Conservation (phyloP, 2,113 vertebrate genomes). For the Pangasianodon gigas region DNA sequence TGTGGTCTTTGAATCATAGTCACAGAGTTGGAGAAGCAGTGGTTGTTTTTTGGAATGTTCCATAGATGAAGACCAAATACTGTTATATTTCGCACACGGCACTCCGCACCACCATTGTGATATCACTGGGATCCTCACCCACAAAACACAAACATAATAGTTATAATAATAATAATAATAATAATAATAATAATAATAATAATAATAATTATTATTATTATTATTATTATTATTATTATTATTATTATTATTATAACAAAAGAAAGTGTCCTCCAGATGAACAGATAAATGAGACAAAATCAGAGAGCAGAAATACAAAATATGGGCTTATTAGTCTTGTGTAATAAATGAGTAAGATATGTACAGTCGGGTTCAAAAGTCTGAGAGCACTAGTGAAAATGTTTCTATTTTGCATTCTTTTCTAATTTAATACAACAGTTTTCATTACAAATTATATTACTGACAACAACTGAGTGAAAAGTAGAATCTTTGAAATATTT, state of each 20-base stretch:
- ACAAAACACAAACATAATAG: background rate
- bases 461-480: background rate
- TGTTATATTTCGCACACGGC: constrained; percentile 7
- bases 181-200: too few relatives aligned
- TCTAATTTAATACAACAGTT: background rate
- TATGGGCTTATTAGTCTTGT: background rate
- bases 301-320: background rate
- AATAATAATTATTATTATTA: too few relatives aligned
- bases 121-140: constrained; percentile 27
- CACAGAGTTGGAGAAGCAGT: background rate
- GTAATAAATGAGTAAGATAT: background rate
- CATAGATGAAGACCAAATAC: constrained; percentile 16
- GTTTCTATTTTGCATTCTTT: too few relatives aligned
- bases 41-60: background rate
- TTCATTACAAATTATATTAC: background rate
- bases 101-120: background rate
- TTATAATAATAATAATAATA: background rate
- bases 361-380: background rate
- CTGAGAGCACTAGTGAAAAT: too few relatives aligned
- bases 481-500: background rate
- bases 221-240: too few relatives aligned
- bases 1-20: constrained; percentile 16
- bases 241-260: too few relatives aligned
- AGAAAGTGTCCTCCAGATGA: too few relatives aligned
- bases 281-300: too few relatives aligned